Conservation (phyloP, 2,113 vertebrate species). For the Ranitomeya imitator region DNA sequence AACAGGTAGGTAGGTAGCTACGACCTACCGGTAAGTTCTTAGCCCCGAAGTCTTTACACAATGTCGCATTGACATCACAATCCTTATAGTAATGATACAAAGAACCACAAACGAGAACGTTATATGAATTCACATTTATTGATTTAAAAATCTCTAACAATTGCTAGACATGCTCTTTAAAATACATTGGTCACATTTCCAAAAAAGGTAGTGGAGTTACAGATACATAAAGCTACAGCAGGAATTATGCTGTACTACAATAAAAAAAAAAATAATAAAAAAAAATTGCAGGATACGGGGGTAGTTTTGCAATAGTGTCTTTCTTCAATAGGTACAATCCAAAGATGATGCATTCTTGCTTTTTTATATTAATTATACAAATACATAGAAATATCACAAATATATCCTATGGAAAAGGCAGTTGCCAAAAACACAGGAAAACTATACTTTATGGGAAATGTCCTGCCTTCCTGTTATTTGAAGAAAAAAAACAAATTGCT, state of each 20-base stretch:
- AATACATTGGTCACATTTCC: constrained; percentile 54
- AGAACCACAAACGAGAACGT: neutral
- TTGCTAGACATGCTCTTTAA: constrained; percentile 55
- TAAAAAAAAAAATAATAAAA: neutral
- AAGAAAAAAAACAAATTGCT: neutral
- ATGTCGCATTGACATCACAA: neutral
- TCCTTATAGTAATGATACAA: neutral
- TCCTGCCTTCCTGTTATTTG: constrained; percentile 39
- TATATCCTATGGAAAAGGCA: constrained; percentile 14
- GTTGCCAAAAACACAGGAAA: constrained; percentile 38
- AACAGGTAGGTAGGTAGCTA: no score
- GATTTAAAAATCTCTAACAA: constrained; percentile 49
- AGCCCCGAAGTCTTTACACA: neutral
- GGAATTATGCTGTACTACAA: constrained; percentile 10
- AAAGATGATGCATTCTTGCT: neutral
- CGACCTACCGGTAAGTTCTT: no score
- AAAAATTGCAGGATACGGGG: neutral
- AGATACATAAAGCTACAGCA: constrained; percentile 43
- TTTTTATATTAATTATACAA: constrained; percentile 30
- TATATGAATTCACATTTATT: constrained; percentile 55
- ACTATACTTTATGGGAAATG: constrained; percentile 16
- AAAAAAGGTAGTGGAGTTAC: constrained; percentile 57
- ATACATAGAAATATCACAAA: constrained; percentile 36
- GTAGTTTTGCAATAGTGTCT: constrained; percentile 1
- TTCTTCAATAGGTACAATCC: neutral